Evolutionary conservation across 2,888 invertebrate genomes (phyloP), one percentile per base, ranked within the genome.

Genomic region (Mechanitis messenoides): DNA sequence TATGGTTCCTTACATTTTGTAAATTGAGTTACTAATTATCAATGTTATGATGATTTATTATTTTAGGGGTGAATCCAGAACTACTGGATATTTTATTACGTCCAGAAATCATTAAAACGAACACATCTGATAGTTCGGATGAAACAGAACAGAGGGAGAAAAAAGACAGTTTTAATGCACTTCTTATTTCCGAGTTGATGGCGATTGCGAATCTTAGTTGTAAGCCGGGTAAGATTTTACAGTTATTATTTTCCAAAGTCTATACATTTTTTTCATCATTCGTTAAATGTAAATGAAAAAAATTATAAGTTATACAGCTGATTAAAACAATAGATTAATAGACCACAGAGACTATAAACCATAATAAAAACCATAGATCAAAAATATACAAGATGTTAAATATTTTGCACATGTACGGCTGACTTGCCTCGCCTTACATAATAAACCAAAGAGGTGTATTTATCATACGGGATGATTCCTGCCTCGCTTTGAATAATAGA

Each of bases 161-260:
- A 31, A 75, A 74, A 59, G 76, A 92, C 87, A 93, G 93, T 73
- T 98, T 97, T 81, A 97, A 97, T 79, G 92, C 93, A 4, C 90
- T 94, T 62, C 89, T 98, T 50, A 94, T 97, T 56, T 96, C 97
- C 63, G 94, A 95, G 77, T 85, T 98, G 57, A 92, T 97, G 75
- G 92, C 94, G 55, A 96, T 98, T 58, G 94, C 97, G 38, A 93
- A 94, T 60, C 91, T 94, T 60, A 95, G 96, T 69, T 97, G 97
- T 84, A 97, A 97, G 85, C 94, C 95, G 72, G 93, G 97, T 96
- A 84, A 92, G 93, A 31, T 56, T 31, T 28, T 6, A 56, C 57
- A 38, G 33, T 50, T 38, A 60, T 59, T 66, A 61, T 42, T 31
- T 38, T 56, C 53, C 7, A 5, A 9, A 9, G 7, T 9, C 42